phyloP scores from a whole-genome alignment of 2,888 invertebrate species.

The Drosophila atripex region DNA sequence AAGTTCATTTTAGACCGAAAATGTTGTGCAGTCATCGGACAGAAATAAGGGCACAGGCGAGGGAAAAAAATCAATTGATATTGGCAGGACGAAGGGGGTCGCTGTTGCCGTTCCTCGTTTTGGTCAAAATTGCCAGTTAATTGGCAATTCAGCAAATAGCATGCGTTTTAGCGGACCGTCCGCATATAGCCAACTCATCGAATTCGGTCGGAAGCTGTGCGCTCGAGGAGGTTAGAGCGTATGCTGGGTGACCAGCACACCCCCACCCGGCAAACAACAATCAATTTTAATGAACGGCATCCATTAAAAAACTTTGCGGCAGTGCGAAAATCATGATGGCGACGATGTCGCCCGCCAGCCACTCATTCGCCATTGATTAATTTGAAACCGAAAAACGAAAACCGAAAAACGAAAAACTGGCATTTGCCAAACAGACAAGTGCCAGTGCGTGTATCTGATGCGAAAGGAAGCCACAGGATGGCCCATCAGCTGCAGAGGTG shows the following conservation, averaged over 20 bases:
- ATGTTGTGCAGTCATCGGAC: slow-evolving; percentile 45
- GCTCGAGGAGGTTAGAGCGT: neutral
- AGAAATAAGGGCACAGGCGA: slow-evolving; percentile 39
- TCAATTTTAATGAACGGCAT: slow-evolving; percentile 78
- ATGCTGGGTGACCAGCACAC: neutral
- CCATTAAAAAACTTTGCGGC: slow-evolving; percentile 72
- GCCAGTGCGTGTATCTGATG: slow-evolving; percentile 19
- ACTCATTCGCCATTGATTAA: slow-evolving; percentile 74
- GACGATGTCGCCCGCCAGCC: slow-evolving; percentile 60
- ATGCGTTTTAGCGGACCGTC: slow-evolving; percentile 53
- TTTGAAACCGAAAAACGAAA: slow-evolving; percentile 72
- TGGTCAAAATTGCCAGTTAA: slow-evolving; percentile 70
- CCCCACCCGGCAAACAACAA: slow-evolving; percentile 68
- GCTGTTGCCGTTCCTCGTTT: slow-evolving; percentile 10
- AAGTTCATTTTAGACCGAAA: slow-evolving; percentile 37
- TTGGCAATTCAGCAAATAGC: slow-evolving; percentile 72
- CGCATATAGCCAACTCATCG: slow-evolving; percentile 68
- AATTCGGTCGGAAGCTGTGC: slow-evolving; percentile 33
- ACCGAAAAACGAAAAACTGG: slow-evolving; percentile 70
- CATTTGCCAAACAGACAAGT: slow-evolving; percentile 66
- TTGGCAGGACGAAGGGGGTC: neutral
- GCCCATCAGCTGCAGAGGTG: slow-evolving; percentile 33
- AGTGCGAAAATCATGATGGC: slow-evolving; percentile 57
- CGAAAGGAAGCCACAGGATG: slow-evolving; percentile 39
- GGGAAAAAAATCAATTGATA: slow-evolving; percentile 46